Evolutionary conservation across 2,888 invertebrate genomes (phyloP), one percentile per base, ranked within the genome.

Genomic region (Pterobdella sp.): DNA sequence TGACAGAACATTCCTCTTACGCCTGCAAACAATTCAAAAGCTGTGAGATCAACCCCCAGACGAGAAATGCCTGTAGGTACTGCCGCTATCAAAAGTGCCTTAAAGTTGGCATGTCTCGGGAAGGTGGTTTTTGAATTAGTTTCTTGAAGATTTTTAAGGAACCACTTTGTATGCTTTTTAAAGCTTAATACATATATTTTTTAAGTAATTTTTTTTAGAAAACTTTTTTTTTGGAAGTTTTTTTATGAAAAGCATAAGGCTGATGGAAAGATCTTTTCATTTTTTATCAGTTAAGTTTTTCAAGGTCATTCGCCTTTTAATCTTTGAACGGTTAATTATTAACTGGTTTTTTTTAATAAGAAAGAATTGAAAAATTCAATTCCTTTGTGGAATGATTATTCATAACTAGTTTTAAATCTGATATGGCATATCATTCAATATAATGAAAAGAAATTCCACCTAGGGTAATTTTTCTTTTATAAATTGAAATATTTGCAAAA

Each of bases 41-140:
- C 31, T 76, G 76, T 36, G 34, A 36, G 0, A 72, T 76, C 52
- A 76, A 76, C 71, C 76, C 76, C 1, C 73, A 76, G 31, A 76
- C 74, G 14, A 29, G 76, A 1, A 76, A 76, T 60, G 37, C 72
- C 22, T 76, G 76, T 56, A 75, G 76, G 2, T 74, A 67, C 68
- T 76, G 76, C 36, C 75, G 76, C 31, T 76, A 75, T 65, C 75
- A 73, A 68, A 76, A 76, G 60, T 76, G 76, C 37, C 67, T 73
- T 29, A 18, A 18, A 14, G 68, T 63, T 0, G 76, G 76, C 60
- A 76, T 76, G 76, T 76, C 76, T 18, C 26, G 76, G 3, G 73
- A 75, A 63, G 76, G 76, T 76, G 29, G 1, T 52, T 64, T 14
- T 18, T 73, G n/a, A 26, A n/a, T n/a, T n/a, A n/a, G n/a, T n/a